Percentiles rank a stretch among this genome's conserved stretches.
Evolutionary conservation across 2,888 invertebrate species (phyloP).

Genomic region (Parelbella ahira): DNA sequence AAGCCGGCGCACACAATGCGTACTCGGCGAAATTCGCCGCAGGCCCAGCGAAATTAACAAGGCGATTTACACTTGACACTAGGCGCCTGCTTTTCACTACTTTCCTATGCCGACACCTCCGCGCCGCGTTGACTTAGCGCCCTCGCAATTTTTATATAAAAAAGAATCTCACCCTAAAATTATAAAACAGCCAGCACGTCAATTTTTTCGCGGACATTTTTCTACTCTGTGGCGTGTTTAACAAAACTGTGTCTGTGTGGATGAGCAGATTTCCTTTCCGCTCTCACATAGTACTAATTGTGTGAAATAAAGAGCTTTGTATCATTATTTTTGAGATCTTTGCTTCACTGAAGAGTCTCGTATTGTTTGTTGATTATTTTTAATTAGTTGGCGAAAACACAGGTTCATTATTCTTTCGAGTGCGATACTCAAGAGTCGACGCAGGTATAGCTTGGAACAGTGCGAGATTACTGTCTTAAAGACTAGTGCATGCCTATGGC

Average conservation of each 20-base stretch:
- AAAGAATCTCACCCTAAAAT: conserved; percentile 28
- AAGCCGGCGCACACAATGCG: conserved; percentile 78
- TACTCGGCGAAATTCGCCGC: conserved; percentile 80
- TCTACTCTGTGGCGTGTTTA: conserved; percentile 44
- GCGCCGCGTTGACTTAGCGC: conserved; percentile 43
- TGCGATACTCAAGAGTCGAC: conserved; percentile 27
- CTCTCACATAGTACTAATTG: conserved; percentile 66
- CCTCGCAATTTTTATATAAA: conserved; percentile 43
- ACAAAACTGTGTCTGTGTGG: conserved; percentile 42
- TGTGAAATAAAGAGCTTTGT: conserved; percentile 72
- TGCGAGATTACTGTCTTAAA: conserved; percentile 37
- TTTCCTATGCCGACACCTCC: conserved; percentile 50
- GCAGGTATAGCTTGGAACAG: conserved; percentile 31
- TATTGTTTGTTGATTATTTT: conserved; percentile 41
- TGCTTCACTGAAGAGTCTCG: conserved; percentile 34
- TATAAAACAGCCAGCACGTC: conserved; percentile 33
- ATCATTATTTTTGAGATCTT: conserved; percentile 59
- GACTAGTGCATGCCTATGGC: conserved; percentile 39
- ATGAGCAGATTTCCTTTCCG: conserved; percentile 43
- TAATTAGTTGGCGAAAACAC: conserved; percentile 35
- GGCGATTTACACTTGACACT: conserved; percentile 81
- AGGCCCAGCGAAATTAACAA: conserved; percentile 79
- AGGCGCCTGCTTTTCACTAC: conserved; percentile 72
- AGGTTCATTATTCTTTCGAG: conserved; percentile 38
- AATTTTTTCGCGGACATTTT: conserved; percentile 26